Conservation (phyloP, 2,888 invertebrate species). For the Neoscelio sp. region DNA sequence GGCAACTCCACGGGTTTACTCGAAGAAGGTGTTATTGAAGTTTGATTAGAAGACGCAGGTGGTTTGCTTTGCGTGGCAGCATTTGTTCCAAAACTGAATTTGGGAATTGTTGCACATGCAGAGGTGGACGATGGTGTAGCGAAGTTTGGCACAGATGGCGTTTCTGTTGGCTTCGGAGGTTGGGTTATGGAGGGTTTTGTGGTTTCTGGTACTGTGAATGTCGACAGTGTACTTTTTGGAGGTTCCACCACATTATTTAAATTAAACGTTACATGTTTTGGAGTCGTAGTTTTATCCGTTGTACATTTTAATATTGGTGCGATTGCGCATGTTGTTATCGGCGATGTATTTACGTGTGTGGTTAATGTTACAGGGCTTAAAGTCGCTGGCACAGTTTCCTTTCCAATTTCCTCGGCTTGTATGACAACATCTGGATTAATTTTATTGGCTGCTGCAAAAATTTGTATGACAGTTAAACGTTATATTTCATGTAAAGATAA, state of each 20-base stretch:
- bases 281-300: conserved; percentile 61
- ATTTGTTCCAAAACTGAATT: conserved; percentile 16
- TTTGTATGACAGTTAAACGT: too few relatives aligned
- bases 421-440: conserved; percentile 81
- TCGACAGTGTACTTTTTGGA: neutral
- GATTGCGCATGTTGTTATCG: conserved; percentile 78
- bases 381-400: conserved; percentile 63
- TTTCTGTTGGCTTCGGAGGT: neutral
- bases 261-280: conserved; percentile 77
- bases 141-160: conserved; percentile 23
- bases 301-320: conserved; percentile 73
- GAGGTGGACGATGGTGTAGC: neutral
- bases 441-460: conserved; percentile 73
- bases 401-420: conserved; percentile 77
- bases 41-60: too few relatives aligned
- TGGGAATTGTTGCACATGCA: neutral
- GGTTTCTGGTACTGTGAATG: neutral
- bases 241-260: neutral
- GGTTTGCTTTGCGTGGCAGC: neutral
- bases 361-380: conserved; percentile 78
- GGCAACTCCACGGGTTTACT: too few relatives aligned
- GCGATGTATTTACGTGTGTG: conserved; percentile 79
- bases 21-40: too few relatives aligned
- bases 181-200: too few relatives aligned
- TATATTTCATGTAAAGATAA: too few relatives aligned